These are phyloP conservation scores for Coptodon rendalli DNA, from an alignment of 2,113 vertebrate genomes.

Conservation along the genomic window DNA sequence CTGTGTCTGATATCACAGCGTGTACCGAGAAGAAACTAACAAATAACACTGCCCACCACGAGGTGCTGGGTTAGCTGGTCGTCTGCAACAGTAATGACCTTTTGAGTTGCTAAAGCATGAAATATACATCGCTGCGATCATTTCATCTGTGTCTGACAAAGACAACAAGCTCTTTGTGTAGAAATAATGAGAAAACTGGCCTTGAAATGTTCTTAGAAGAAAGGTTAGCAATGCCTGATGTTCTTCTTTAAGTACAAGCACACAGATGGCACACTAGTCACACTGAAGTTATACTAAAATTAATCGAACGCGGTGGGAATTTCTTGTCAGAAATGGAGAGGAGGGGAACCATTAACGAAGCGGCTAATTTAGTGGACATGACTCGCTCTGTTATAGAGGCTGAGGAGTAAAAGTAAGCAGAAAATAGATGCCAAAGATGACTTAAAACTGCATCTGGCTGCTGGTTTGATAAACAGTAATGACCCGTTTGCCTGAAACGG, in stretches of 20 bases:
- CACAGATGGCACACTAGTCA: not conserved
- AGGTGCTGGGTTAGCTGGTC: not conserved
- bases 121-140: not conserved
- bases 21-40: not conserved
- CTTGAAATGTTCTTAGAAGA: not conserved
- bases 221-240: not conserved
- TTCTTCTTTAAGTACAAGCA: not conserved
- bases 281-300: not conserved
- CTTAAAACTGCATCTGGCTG: constrained; percentile 6
- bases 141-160: not conserved
- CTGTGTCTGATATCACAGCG: not conserved
- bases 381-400: not conserved
- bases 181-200: not conserved
- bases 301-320: not conserved
- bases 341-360: not conserved
- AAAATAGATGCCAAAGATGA: not conserved
- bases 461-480: constrained; percentile 14
- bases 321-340: not conserved
- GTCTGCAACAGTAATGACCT: not conserved
- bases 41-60: not conserved
- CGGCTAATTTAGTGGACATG: not conserved
- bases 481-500: constrained; percentile 28
- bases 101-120: not conserved
- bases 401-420: not conserved
- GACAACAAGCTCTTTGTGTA: not conserved